phyloP scores from a whole-genome alignment of 2,888 invertebrate species.

The Liposcelis brunnea region DNA sequence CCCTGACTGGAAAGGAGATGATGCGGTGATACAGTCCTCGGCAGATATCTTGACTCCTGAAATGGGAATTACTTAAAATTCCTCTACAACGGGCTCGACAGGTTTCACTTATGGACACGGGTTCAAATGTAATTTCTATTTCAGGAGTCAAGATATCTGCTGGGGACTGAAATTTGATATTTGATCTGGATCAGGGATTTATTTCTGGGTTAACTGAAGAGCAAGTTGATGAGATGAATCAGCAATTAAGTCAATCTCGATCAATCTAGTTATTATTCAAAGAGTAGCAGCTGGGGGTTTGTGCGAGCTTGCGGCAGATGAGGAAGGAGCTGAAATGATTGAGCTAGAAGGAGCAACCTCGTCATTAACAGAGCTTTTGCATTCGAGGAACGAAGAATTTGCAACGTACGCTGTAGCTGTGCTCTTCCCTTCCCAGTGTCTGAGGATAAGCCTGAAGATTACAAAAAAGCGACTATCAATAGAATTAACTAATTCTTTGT shows the following conservation, averaged over 20 bases:
- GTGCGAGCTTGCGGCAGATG: slow-evolving; percentile 89
- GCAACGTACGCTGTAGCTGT: slow-evolving; percentile 97
- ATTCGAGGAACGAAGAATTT: slow-evolving; percentile 94
- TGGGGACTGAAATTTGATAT: slow-evolving; percentile 75
- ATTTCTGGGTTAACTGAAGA: slow-evolving; percentile 84
- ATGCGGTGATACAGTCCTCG: too few relatives aligned
- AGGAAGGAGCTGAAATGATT: slow-evolving; percentile 94
- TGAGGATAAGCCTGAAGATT: slow-evolving; percentile 95
- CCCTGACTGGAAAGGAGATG: too few relatives aligned
- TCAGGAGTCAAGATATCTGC: too few relatives aligned
- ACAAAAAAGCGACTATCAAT: slow-evolving; percentile 90
- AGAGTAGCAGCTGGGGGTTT: slow-evolving; percentile 94
- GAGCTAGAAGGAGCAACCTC: slow-evolving; percentile 94
- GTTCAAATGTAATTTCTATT: too few relatives aligned
- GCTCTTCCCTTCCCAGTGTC: slow-evolving; percentile 94
- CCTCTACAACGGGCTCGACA: too few relatives aligned
- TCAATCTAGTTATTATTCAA: slow-evolving; percentile 96
- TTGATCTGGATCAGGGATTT: slow-evolving; percentile 79
- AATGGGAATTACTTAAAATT: too few relatives aligned
- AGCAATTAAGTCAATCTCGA: slow-evolving; percentile 87
- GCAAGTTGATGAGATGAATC: slow-evolving; percentile 95
- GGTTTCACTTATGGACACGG: too few relatives aligned
- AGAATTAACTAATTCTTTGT: slow-evolving; percentile 89
- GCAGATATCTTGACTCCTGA: too few relatives aligned
- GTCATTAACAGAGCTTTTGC: slow-evolving; percentile 84